phyloP scores from a whole-genome alignment of 2,113 vertebrate genomes.

The Turdus rufiventris region DNA sequence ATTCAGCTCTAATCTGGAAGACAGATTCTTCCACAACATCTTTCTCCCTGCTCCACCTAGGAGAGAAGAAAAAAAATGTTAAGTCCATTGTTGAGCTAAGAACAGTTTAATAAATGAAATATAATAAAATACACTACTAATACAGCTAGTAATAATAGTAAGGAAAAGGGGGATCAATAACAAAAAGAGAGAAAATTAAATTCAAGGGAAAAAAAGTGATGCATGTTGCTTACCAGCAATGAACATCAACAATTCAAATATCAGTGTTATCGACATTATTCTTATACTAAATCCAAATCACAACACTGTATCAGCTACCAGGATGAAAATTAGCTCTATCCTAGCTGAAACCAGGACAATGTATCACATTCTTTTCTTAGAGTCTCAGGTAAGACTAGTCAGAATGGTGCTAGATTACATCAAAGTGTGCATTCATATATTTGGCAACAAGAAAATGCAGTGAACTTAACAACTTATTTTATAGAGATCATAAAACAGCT shows the following conservation, averaged over 20 bases:
- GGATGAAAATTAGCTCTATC: not conserved
- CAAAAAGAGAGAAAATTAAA: not conserved
- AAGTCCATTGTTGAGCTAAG: not conserved
- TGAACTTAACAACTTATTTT: not conserved
- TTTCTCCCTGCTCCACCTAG: not conserved
- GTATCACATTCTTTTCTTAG: not conserved
- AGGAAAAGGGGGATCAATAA: not conserved
- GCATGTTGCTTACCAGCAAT: not conserved
- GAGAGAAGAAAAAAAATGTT: not conserved
- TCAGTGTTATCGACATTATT: not conserved
- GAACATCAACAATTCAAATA: not conserved
- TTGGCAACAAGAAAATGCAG: not conserved
- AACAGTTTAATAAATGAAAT: not conserved
- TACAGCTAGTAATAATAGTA: not conserved
- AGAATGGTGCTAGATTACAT: not conserved
- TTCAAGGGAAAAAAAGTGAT: not conserved
- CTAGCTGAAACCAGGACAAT: not conserved
- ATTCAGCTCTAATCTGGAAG: not conserved
- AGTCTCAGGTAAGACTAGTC: not conserved
- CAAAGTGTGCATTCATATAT: not conserved
- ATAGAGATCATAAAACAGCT: not conserved
- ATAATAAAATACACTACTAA: not conserved
- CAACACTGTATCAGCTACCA: no score
- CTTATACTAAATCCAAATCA: not conserved
- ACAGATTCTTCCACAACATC: not conserved